Percentiles rank a stretch among this genome's conserved stretches.
These are phyloP conservation scores for Lasiommata megera DNA, from an alignment of 2,888 invertebrate species.

Conservation along the genomic window DNA sequence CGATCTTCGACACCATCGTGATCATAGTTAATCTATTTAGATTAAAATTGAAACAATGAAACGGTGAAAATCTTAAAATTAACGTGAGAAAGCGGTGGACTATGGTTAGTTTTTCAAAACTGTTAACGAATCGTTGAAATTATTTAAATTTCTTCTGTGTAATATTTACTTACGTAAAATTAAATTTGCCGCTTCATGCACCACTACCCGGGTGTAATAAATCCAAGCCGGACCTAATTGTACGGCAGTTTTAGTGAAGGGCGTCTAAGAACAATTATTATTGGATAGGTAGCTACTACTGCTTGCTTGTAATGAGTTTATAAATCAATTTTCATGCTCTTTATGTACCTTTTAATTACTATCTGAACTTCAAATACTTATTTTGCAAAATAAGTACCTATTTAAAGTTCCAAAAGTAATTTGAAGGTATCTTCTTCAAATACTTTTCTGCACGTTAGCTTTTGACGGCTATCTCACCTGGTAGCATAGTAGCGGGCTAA, in stretches of 20 bases:
- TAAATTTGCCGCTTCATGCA: slow-evolving; percentile 13
- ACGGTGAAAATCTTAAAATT: neutral
- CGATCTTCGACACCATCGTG: too few relatives aligned
- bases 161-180: slow-evolving; percentile 12
- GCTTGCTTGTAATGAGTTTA: neutral
- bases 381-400: too few relatives aligned
- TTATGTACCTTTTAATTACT: too few relatives aligned
- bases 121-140: slow-evolving; percentile 1
- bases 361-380: too few relatives aligned
- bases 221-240: slow-evolving; percentile 11
- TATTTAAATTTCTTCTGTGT: slow-evolving; percentile 1
- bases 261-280: neutral
- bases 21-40: neutral
- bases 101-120: neutral
- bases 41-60: neutral
- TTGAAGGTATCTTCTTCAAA: too few relatives aligned
- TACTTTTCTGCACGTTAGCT: too few relatives aligned
- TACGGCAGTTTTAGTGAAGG: slow-evolving; percentile 7
- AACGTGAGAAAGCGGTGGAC: neutral
- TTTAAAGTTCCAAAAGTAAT: too few relatives aligned
- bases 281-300: neutral
- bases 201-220: slow-evolving; percentile 13
- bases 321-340: neutral
- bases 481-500: too few relatives aligned
- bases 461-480: too few relatives aligned